Evolutionary conservation across 2,888 invertebrate species (phyloP), one percentile per base, ranked within the genome.

Genomic region (Tromatobia lineatoria): DNA sequence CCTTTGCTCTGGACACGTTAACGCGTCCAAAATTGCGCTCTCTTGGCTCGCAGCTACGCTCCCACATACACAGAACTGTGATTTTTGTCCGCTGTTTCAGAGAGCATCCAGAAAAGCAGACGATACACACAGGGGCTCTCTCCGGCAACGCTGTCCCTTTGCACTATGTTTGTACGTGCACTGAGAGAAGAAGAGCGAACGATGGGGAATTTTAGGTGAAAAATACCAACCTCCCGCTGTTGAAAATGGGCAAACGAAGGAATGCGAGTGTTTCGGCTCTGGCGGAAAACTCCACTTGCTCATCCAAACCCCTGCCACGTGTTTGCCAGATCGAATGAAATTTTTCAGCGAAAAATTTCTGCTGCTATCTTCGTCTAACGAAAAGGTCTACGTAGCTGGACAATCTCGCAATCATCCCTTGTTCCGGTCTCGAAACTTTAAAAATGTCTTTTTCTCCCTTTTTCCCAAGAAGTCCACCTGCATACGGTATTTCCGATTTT

Each of bases 171-270:
- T 77, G 29, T 69, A 29, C 47, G 67, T 18, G 50, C n/a, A 42
- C 15, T 20, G 54, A 18, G 71, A 3, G 45, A 66, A 52, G 34
- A 57, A 52, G 42, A 75, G 34, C 38, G 64, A 64, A 57, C 66
- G 71, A 80, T 73, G 71, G 83, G 50, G 83, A 83, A 83, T 83
- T 83, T 80, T 73, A 73, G 80, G 76, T 61, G 76, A 73, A 80
- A 83, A 83, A 80, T 83, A 76, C 83, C 80, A 50, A 83, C 64
- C 71, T 64, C 47, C 23, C 23, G 54, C 61, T 42, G 25, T 29
- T 29, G 38, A 71, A 64, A 79, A 66, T 52, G 59, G 67, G 20
- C 59, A 69, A 80, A 77, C 76, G 71, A 69, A 80, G 73, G 83
- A 83, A 83, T 83, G 80, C 71, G 70, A 57, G 67, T 67, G 69